These are phyloP conservation scores for Psilanteris sp. DNA, from an alignment of 1,140 invertebrate species.

Conservation along the genomic window DNA sequence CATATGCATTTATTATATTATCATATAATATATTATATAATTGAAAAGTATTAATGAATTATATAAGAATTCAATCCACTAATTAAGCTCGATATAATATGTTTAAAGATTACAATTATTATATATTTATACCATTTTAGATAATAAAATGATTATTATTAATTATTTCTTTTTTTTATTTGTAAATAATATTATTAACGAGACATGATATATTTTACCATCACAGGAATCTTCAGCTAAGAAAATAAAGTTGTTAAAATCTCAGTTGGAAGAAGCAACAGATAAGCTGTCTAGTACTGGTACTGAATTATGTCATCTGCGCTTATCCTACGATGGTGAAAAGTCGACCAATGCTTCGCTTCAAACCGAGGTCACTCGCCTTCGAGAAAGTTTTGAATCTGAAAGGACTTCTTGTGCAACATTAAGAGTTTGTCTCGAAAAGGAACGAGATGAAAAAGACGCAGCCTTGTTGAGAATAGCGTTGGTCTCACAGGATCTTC, in stretches of 20 bases:
- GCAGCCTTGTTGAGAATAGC: conserved; percentile 88
- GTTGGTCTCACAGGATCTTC: conserved; percentile 89
- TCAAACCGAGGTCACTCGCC: conserved; percentile 68
- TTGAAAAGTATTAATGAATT: too few species aligned
- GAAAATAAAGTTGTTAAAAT: conserved; percentile 76
- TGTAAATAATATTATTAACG: too few species aligned
- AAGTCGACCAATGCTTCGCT: conserved; percentile 70
- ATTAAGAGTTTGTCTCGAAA: conserved; percentile 71
- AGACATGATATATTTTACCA: too few species aligned
- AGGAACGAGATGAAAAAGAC: conserved; percentile 87
- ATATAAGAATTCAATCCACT: too few species aligned
- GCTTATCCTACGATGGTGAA: conserved; percentile 68
- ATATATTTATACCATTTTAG: too few species aligned
- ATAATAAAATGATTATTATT: too few species aligned
- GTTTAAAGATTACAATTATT: too few species aligned
- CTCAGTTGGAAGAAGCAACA: conserved; percentile 73
- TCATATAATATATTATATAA: too few species aligned
- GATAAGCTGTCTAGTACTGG: conserved; percentile 58
- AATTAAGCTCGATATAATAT: too few species aligned
- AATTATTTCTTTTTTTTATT: too few species aligned
- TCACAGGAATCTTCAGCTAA: conserved; percentile 75
- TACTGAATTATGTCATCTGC: conserved; percentile 69
- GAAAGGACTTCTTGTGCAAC: conserved; percentile 68
- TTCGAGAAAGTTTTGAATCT: conserved; percentile 69
- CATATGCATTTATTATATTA: too few species aligned